Evolutionary conservation across 2,797 vertebrate species (phyloP), one percentile per base, ranked within the genome.

Genomic region (Tiaroga cobitis): DNA sequence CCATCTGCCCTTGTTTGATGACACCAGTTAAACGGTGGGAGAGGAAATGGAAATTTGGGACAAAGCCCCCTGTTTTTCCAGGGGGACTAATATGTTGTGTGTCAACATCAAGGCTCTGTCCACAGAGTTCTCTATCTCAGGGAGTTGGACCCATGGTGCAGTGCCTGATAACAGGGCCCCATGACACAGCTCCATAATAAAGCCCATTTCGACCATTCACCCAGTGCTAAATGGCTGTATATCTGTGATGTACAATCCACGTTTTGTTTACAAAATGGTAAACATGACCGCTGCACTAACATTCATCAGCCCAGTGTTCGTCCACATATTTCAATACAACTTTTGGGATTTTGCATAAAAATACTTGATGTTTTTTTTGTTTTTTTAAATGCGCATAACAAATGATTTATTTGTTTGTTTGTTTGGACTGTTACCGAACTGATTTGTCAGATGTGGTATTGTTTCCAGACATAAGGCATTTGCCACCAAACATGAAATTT

Each of bases 201-300:
- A 90, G 93, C 89, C 92, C 93, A 94, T 96, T 96, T 96, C 95
- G 94, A 92, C 94, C 89, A 92, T 88, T 90, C 92, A 92, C 91
- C 93, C 63, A 92, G 93, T 92, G 90, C 11, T 93, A 93, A 94
- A 93, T 92, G 93, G 91, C 88, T 75, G n/a, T 77, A n/a, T 77
- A 63, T 91, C 85, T 92, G 76, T 91, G 91, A 94, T 93, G 93
- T 92, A 37, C 94, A 91, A 92, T 92, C 5, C 39, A 61, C n/a
- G 51, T 90, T 94, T 95, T 95, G 95, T 90, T 86, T 81, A 51
- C 73, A 76, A 49, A 73, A 34, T 59, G 49, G 75, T 81, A 72
- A 68, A 49, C n/a, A 34, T 59, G 83, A 74, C 67, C 24, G 3
- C 21, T 34, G 7, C 69, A 67, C 43, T 69, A 51, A 29, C 69